These are phyloP conservation scores for Actinostola sp. DNA, from an alignment of 92 coral and sea anemone species.

Conservation along the genomic window DNA sequence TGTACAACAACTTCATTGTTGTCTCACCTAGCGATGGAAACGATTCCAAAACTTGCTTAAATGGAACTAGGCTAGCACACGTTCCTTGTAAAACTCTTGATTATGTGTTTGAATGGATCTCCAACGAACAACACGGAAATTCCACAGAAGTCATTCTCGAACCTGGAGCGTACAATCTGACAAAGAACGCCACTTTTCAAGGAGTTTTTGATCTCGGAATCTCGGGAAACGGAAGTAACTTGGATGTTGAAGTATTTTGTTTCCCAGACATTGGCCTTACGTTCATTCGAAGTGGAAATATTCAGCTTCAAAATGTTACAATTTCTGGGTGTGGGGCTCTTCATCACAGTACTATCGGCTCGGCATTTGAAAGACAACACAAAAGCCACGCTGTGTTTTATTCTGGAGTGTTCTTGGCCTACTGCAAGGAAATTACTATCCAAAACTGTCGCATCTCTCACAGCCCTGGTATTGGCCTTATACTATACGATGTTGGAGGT, in stretches of 20 bases:
- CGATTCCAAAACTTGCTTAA: conserved; percentile 31
- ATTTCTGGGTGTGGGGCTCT: conserved; percentile 68
- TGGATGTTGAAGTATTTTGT: conserved; percentile 51
- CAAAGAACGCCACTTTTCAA: conserved; percentile 14
- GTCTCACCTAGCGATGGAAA: conserved; percentile 39
- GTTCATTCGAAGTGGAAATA: conserved; percentile 56
- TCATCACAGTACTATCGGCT: conserved; percentile 71
- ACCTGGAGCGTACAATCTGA: conserved; percentile 19
- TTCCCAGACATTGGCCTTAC: conserved; percentile 50
- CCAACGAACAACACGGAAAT: background rate
- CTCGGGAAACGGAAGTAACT: conserved; percentile 1
- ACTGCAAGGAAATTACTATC: conserved; percentile 58
- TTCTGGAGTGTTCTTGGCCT: conserved; percentile 64
- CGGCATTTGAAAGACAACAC: conserved; percentile 26
- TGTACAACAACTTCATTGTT: conserved; percentile 15
- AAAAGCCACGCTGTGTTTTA: conserved; percentile 31
- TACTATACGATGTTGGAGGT: conserved; percentile 82
- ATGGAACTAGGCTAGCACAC: background rate
- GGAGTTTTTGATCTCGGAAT: conserved; percentile 6
- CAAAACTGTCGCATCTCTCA: conserved; percentile 37
- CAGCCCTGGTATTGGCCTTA: conserved; percentile 82
- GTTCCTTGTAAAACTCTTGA: conserved; percentile 56
- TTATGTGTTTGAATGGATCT: conserved; percentile 27
- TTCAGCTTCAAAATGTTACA: conserved; percentile 40
- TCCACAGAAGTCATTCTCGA: conserved; percentile 15